Evolutionary conservation across 2,113 vertebrate genomes (phyloP).

Genomic region (Crotalus tigris): DNA sequence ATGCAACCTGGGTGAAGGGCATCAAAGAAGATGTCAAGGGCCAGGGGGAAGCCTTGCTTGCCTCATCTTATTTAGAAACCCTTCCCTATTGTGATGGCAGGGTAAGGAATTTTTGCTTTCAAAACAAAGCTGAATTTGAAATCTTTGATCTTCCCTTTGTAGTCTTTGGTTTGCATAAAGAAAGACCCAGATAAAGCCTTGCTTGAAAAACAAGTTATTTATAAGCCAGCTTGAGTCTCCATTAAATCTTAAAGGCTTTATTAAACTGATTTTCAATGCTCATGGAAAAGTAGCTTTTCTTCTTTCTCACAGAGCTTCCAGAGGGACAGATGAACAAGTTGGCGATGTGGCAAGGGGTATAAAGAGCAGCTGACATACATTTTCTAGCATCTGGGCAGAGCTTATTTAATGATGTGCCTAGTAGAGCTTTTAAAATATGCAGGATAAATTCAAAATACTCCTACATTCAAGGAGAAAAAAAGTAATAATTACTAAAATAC

Average conservation of each 20-base stretch:
- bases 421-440: constrained; percentile 44
- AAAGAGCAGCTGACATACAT: constrained; percentile 68
- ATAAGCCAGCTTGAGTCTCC: constrained; percentile 68
- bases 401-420: constrained; percentile 60
- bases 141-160: constrained; percentile 72
- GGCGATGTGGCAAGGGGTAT: constrained; percentile 60
- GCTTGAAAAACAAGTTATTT: constrained; percentile 68
- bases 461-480: constrained; percentile 25
- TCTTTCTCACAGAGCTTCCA: constrained; percentile 65
- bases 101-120: constrained; percentile 67
- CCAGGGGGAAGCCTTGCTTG: constrained; percentile 10
- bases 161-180: constrained; percentile 57
- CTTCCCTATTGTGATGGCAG: constrained; percentile 48
- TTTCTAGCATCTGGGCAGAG: constrained; percentile 67
- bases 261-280: constrained; percentile 66
- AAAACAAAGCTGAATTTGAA: constrained; percentile 53
- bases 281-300: constrained; percentile 62
- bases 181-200: constrained; percentile 54
- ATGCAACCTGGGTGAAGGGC: constrained; percentile 11
- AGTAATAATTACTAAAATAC: constrained; percentile 1
- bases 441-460: constrained; percentile 34
- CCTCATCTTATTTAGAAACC: constrained; percentile 35
- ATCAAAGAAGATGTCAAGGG: constrained; percentile 31
- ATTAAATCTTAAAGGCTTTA: constrained; percentile 73
- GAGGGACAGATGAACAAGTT: constrained; percentile 69